Percentiles rank a stretch among this genome's conserved stretches.
Conservation (phyloP, 1,140 invertebrate species). For the Musca vetustissima region DNA sequence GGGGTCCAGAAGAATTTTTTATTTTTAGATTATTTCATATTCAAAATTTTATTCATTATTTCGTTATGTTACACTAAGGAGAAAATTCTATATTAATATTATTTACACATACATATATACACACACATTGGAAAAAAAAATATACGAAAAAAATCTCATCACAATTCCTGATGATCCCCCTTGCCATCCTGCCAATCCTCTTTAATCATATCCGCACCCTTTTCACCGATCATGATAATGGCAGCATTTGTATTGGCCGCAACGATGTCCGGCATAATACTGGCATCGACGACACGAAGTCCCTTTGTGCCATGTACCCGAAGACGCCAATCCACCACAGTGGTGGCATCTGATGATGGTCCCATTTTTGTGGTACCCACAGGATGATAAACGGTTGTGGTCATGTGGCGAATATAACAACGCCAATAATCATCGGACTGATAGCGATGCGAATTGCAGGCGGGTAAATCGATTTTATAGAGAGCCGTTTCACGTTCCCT, state of each 20-base stretch:
- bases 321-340: slow-evolving; percentile 70
- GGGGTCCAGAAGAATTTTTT: no score
- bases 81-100: neutral
- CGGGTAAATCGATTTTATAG: slow-evolving; percentile 55
- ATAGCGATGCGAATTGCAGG: slow-evolving; percentile 55
- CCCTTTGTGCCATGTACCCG: slow-evolving; percentile 67
- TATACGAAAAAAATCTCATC: neutral
- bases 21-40: no score
- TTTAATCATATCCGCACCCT: slow-evolving; percentile 73
- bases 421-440: slow-evolving; percentile 65
- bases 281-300: slow-evolving; percentile 77
- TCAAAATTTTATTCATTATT: no score
- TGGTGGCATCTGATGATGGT: slow-evolving; percentile 59
- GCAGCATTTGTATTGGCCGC: slow-evolving; percentile 77
- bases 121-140: neutral
- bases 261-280: slow-evolving; percentile 75
- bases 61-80: no score
- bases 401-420: slow-evolving; percentile 65
- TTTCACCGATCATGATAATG: slow-evolving; percentile 78
- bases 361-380: slow-evolving; percentile 81
- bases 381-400: slow-evolving; percentile 69
- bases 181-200: slow-evolving; percentile 55
- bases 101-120: slow-evolving; percentile 1
- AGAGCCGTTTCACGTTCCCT: slow-evolving; percentile 55
- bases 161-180: neutral